These are phyloP conservation scores for Latrodectus elegans DNA, from an alignment of 2,888 invertebrate species.

Conservation along the genomic window DNA sequence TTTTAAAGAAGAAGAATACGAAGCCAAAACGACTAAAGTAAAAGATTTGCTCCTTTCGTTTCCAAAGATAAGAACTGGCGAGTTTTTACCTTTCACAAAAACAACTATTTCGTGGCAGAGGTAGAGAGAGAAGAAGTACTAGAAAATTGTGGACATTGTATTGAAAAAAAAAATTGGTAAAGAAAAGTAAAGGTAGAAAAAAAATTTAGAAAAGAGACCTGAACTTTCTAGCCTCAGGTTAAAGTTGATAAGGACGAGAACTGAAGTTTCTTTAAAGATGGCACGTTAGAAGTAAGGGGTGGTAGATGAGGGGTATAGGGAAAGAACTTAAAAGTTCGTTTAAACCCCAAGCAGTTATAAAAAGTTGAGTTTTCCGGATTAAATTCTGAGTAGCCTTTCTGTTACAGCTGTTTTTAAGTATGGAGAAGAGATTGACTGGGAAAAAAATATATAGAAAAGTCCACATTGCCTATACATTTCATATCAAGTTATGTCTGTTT, in stretches of 20 bases:
- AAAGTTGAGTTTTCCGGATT: constrained; percentile 40
- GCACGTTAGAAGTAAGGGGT: neutral
- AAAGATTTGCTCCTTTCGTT: constrained; percentile 44
- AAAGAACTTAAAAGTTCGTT: constrained; percentile 48
- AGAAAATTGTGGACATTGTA: constrained; percentile 61
- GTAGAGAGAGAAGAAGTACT: constrained; percentile 25
- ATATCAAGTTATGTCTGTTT: too few relatives aligned
- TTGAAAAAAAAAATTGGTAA: constrained; percentile 8
- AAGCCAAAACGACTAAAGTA: constrained; percentile 54
- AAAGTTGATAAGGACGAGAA: constrained; percentile 58
- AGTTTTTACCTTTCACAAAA: constrained; percentile 60
- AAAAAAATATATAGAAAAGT: neutral
- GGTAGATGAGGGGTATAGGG: neutral
- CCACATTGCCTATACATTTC: too few relatives aligned
- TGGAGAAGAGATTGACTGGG: neutral
- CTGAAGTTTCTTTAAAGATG: constrained; percentile 59
- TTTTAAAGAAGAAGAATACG: constrained; percentile 27
- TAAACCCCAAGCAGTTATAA: constrained; percentile 42
- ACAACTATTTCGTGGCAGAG: constrained; percentile 56
- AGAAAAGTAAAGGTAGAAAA: constrained; percentile 6
- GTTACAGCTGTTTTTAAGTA: constrained; percentile 30
- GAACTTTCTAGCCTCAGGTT: constrained; percentile 62
- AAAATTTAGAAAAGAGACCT: constrained; percentile 40
- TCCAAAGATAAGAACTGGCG: constrained; percentile 54
- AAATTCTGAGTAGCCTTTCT: constrained; percentile 48